Conservation (phyloP, 2,797 vertebrate species). For the Eulemur rubriventer region DNA sequence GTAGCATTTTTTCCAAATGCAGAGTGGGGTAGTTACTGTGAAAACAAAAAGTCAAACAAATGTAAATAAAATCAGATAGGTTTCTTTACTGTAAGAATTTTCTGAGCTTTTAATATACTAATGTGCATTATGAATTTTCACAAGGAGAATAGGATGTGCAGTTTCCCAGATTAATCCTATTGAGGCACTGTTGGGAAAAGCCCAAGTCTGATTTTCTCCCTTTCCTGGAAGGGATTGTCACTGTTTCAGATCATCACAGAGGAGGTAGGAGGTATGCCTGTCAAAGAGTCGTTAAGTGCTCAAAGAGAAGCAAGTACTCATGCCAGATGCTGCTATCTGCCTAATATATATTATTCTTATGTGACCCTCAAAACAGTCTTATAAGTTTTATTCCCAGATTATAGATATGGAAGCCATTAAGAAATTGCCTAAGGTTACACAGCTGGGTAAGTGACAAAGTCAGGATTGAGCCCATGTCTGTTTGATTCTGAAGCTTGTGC, state of each 20-base stretch:
- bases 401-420: conserved; percentile 9
- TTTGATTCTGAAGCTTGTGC: background rate
- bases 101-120: conserved; percentile 59
- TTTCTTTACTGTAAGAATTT: conserved; percentile 64
- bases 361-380: conserved; percentile 16
- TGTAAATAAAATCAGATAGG: conserved; percentile 57
- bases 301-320: conserved; percentile 2
- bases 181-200: conserved; percentile 49
- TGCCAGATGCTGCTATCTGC: conserved; percentile 16
- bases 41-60: conserved; percentile 52
- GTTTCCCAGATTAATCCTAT: conserved; percentile 59
- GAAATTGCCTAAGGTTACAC: background rate
- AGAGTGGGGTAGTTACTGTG: background rate
- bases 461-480: background rate
- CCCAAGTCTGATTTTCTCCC: conserved; percentile 37
- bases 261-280: background rate
- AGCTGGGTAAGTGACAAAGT: background rate
- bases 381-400: conserved; percentile 45
- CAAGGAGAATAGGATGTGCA: conserved; percentile 46
- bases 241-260: conserved; percentile 43
- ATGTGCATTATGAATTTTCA: conserved; percentile 52
- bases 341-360: conserved; percentile 26
- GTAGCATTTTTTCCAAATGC: conserved; percentile 7
- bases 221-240: conserved; percentile 55
- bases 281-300: conserved; percentile 36